A percentile compares a stretch with the other conserved stretches of the same genome.
Conservation (phyloP, 2,888 invertebrate species). For the Blomia tropicalis region DNA sequence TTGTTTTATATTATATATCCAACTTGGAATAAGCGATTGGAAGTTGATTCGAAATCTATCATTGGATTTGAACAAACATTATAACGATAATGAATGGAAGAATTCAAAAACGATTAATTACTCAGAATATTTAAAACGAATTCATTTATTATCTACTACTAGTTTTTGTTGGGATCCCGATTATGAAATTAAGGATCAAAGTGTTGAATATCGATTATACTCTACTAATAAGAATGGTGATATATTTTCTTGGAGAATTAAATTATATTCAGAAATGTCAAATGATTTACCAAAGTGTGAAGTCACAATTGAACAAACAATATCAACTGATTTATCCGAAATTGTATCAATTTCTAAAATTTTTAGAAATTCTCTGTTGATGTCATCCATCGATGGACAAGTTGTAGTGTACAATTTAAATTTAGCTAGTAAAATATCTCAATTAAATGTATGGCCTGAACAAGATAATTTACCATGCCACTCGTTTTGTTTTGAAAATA, state of each 20-base stretch:
- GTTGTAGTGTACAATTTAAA: not conserved
- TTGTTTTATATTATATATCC: not conserved
- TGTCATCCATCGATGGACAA: not conserved
- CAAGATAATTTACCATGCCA: not conserved
- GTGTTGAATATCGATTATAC: not conserved
- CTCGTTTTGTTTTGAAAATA: not conserved
- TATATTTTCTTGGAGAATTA: not conserved
- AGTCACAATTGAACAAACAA: not conserved
- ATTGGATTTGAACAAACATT: not conserved
- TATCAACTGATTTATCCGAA: not conserved
- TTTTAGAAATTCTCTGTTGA: not conserved
- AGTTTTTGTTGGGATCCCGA: not conserved
- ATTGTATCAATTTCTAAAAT: not conserved
- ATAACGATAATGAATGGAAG: not conserved
- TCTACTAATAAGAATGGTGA: constrained; percentile 1
- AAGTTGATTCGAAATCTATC: not conserved
- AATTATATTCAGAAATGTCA: not conserved
- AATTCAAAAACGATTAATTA: not conserved
- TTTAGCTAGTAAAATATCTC: not conserved
- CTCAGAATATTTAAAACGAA: not conserved
- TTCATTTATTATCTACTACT: not conserved
- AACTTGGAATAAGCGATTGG: not conserved
- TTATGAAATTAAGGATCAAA: not conserved
- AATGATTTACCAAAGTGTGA: not conserved
- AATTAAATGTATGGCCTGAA: not conserved